Conservation (phyloP, 2,888 invertebrate genomes). For the Cephus spinipes region DNA sequence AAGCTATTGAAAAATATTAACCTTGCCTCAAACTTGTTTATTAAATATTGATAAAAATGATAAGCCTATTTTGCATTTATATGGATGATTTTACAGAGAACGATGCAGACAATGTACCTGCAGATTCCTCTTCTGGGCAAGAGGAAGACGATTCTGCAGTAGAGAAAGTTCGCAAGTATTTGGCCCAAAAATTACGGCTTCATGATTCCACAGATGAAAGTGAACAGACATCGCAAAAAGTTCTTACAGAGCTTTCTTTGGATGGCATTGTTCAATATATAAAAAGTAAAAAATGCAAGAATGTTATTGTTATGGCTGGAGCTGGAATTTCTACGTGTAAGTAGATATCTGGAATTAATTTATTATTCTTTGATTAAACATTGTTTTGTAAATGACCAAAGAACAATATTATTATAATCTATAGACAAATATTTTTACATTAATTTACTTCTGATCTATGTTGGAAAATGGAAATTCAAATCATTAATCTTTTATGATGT, state of each 20-base stretch:
- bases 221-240: conserved; percentile 57
- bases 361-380: no score
- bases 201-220: conserved; percentile 64
- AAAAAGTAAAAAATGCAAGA: conserved; percentile 80
- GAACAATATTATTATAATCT: no score
- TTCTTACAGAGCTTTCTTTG: conserved; percentile 78
- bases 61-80: no score
- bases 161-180: conserved; percentile 75
- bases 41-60: no score
- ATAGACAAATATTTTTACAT: background rate
- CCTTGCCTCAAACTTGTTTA: no score
- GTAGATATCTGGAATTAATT: conserved; percentile 49
- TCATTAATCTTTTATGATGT: conserved; percentile 39
- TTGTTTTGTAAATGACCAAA: no score
- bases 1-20: no score
- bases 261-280: conserved; percentile 86
- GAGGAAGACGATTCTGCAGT: conserved; percentile 69
- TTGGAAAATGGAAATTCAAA: background rate
- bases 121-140: background rate
- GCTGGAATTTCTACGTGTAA: conserved; percentile 97
- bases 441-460: no score
- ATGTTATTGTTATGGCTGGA: conserved; percentile 93
- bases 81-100: background rate
- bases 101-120: background rate
- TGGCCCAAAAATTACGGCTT: conserved; percentile 75